phyloP scores from a whole-genome alignment of 2,888 invertebrate genomes.

The Lamellibrachia columna region DNA sequence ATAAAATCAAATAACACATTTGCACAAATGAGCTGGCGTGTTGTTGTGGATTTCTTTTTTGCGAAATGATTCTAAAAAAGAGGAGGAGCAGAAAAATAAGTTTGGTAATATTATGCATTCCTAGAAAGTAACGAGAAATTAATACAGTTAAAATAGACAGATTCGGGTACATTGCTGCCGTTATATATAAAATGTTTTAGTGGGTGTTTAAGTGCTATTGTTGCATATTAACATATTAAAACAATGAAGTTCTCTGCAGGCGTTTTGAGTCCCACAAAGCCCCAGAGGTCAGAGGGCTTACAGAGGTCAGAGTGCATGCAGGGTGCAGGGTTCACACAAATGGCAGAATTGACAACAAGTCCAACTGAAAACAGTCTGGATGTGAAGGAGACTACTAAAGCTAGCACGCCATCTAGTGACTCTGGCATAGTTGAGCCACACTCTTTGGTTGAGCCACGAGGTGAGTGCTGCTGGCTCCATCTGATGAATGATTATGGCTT shows the following conservation, averaged over 20 bases:
- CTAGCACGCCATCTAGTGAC: conserved; percentile 22
- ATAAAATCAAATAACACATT: no score
- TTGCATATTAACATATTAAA: not conserved
- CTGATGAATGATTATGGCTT: not conserved
- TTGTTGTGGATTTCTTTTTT: no score
- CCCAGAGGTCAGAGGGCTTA: not conserved
- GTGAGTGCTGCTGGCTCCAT: not conserved
- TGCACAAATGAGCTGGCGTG: no score
- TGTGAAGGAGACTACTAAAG: not conserved
- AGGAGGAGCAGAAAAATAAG: no score
- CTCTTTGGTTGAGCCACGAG: not conserved
- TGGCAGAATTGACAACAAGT: not conserved
- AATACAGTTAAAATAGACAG: not conserved
- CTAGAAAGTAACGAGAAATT: not conserved
- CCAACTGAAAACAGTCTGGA: not conserved
- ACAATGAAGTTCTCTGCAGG: not conserved
- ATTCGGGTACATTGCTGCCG: not conserved
- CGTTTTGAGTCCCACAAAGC: not conserved
- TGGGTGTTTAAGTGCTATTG: not conserved
- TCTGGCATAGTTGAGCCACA: conserved; percentile 21
- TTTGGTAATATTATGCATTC: not conserved
- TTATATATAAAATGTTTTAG: no score
- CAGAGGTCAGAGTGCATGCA: not conserved
- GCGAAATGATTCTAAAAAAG: no score
- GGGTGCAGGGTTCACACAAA: not conserved